Conservation (phyloP, 2,113 vertebrate genomes). For the Esox niger region DNA sequence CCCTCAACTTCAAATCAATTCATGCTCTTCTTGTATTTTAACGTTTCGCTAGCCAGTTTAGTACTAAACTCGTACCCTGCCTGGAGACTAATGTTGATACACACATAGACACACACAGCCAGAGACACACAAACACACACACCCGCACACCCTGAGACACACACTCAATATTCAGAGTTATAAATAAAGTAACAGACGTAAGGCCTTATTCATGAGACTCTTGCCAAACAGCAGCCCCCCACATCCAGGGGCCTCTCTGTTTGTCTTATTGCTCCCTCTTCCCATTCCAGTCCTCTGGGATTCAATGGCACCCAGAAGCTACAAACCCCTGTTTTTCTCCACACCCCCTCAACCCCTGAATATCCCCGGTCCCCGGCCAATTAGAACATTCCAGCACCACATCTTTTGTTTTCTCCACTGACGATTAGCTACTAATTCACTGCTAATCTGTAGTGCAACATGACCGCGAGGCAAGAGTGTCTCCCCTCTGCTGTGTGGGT, state of each 20-base stretch:
- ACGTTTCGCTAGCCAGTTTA: too few relatives aligned
- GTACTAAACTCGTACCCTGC: too few relatives aligned
- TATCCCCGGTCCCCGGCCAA: constrained; percentile 22
- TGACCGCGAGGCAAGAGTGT: constrained; percentile 5
- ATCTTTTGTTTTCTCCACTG: constrained; percentile 36
- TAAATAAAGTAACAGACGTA: too few relatives aligned
- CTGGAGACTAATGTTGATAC: too few relatives aligned
- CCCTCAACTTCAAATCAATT: too few relatives aligned
- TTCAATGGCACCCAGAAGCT: constrained; percentile 5
- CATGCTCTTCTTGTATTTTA: too few relatives aligned
- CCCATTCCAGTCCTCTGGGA: not conserved
- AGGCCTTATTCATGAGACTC: too few relatives aligned
- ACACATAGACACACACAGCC: too few relatives aligned
- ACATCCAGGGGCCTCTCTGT: not conserved
- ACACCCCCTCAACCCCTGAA: too few relatives aligned
- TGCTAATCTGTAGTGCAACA: constrained; percentile 41
- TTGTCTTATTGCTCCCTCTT: not conserved
- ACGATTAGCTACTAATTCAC: constrained; percentile 44
- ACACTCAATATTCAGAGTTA: too few relatives aligned
- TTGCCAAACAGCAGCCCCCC: too few relatives aligned
- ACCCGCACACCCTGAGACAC: constrained; percentile 12
- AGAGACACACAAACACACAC: too few relatives aligned
- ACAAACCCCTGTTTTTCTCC: constrained; percentile 17
- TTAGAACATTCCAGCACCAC: constrained; percentile 48
- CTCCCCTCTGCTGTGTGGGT: constrained; percentile 5